Evolutionary conservation across 2,888 invertebrate species (phyloP).

Genomic region (Zootermopsis nevadensis): DNA sequence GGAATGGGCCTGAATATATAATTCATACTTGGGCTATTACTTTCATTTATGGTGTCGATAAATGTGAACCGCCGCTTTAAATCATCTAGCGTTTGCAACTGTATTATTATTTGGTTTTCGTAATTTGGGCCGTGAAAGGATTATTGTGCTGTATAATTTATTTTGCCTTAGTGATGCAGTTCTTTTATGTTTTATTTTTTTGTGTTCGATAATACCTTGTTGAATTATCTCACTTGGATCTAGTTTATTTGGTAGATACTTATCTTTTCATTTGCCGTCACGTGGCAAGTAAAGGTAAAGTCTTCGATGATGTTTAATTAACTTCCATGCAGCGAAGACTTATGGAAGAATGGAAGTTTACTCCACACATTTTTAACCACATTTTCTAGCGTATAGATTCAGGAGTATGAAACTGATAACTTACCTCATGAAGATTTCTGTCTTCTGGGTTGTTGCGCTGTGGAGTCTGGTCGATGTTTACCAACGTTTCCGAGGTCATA

Average conservation of each 20-base stretch:
- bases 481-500: too few species aligned
- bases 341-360: too few species aligned
- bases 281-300: neutral
- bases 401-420: too few species aligned
- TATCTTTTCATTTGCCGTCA: neutral
- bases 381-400: too few species aligned
- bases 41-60: neutral
- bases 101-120: slow-evolving; percentile 11
- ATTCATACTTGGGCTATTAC: neutral
- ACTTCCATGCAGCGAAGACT: too few species aligned
- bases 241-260: too few species aligned
- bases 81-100: neutral
- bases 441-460: too few species aligned
- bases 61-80: neutral
- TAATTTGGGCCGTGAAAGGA: neutral
- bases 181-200: neutral
- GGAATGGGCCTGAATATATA: neutral
- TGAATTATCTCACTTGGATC: neutral
- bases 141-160: neutral
- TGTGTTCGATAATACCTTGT: neutral
- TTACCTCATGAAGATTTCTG: too few species aligned
- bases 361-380: too few species aligned
- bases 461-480: too few species aligned
- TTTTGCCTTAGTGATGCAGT: neutral
- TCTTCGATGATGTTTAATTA: too few species aligned